Base-by-base conservation (phyloP, 1,140 invertebrate species). In the Zophobas atratus region DNA sequence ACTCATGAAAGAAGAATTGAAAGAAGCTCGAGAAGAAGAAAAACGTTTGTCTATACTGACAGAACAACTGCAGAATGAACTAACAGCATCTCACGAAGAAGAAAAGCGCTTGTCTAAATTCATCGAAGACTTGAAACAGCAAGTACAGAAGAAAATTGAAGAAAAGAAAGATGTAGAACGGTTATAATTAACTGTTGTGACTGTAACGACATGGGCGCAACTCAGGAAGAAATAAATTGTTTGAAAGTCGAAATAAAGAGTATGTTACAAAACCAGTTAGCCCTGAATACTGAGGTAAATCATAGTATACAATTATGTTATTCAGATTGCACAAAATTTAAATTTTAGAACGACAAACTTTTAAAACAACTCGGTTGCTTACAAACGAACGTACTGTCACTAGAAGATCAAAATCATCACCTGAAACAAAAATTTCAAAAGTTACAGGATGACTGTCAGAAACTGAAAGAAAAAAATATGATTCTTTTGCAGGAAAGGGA, bases 221-320 rank as follows among this genome's bases (percentile, higher is more conserved):
- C 49, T 0, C 71, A 73, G n/a, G 71, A 73, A 43, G 71, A 73
- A 56, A 73, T 73, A 2, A 2, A 5, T 6, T 4, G 6, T 34
- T 56, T 73, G 71, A 73, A 73, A 39, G 51, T 56, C 0, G 49
- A 53, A 55, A 73, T 73, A 1, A 73, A 73, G 36, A 55, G 34
- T 2, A 73, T 73, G 38, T 41, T 73, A 1, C 46, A 46, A 36
- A 56, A 73, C 34, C 71, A 73, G 8, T 20, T 55, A 5, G 49
- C 32, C 8, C 8, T 73, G 34, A 53, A 56, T 38, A 73, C 33
- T 36, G 71, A 73, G 46, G 70, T 72, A 43, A 46, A 3, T 48
- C 33, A 46, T 6, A 6, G 41, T 71, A 1, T 20, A 20, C 20
- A 20, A 20, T 20, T 20, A 20, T 20, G 20, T 20, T 20, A 20